These are phyloP conservation scores for Siniperca chuatsi DNA, from an alignment of 2,113 vertebrate species.

Conservation along the genomic window DNA sequence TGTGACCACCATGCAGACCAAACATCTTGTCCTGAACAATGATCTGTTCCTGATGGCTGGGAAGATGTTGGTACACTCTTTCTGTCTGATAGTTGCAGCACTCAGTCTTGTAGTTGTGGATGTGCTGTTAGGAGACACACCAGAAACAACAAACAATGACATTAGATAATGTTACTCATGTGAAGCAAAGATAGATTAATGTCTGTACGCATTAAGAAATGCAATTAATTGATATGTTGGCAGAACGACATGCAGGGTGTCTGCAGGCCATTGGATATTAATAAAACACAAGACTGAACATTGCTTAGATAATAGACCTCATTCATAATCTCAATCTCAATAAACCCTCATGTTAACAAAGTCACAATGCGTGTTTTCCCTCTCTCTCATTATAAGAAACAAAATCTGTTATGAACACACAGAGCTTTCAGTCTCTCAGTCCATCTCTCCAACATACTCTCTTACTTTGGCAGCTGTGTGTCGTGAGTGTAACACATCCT, in stretches of 20 bases:
- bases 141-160: background rate
- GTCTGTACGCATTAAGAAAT: background rate
- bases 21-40: background rate
- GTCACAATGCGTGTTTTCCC: background rate
- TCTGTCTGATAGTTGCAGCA: background rate
- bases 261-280: background rate
- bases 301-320: background rate
- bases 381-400: background rate
- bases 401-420: background rate
- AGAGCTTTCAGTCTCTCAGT: background rate
- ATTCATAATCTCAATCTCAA: constrained; percentile 8
- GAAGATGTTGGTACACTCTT: background rate
- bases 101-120: background rate
- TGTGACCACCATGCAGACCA: background rate
- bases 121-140: background rate
- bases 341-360: background rate
- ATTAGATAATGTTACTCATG: background rate
- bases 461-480: constrained; percentile 18
- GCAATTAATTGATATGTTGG: background rate
- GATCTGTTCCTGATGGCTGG: background rate
- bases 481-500: constrained; percentile 38
- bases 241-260: background rate
- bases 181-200: background rate
- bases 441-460: constrained; percentile 9
- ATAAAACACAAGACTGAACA: constrained; percentile 7